Evolutionary conservation across 2,797 vertebrate genomes (phyloP).

Genomic region (Percopsis omiscomaycus): DNA sequence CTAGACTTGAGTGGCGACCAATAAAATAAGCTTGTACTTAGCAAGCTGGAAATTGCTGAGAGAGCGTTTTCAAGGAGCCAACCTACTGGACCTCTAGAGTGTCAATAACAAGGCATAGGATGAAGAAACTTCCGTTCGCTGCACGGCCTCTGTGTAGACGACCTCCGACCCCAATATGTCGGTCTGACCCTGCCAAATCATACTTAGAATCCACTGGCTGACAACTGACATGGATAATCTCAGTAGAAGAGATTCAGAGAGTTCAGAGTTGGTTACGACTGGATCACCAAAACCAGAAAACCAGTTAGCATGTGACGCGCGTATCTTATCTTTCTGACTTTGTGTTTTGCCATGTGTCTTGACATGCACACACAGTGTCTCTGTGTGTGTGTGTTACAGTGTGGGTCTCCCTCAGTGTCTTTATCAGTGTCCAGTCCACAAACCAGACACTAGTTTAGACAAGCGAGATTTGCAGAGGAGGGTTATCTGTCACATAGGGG

Average conservation of each 20-base stretch:
- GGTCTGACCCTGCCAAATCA: slow-evolving; percentile 31
- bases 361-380: neutral
- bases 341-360: no score
- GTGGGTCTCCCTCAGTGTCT: neutral
- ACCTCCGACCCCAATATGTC: slow-evolving; percentile 56
- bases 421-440: neutral
- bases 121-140: slow-evolving; percentile 38
- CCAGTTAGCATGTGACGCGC: neutral
- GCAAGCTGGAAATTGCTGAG: slow-evolving; percentile 55
- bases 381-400: neutral
- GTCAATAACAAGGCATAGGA: slow-evolving; percentile 55
- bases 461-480: neutral
- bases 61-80: slow-evolving; percentile 48
- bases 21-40: slow-evolving; percentile 46
- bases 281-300: neutral
- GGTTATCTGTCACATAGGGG: slow-evolving; percentile 25
- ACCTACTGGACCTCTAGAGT: slow-evolving; percentile 38
- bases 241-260: slow-evolving; percentile 8
- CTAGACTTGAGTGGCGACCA: slow-evolving; percentile 35
- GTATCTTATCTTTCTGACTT: no score
- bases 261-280: no score
- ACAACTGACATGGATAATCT: slow-evolving; percentile 51
- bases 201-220: slow-evolving; percentile 21
- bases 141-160: slow-evolving; percentile 29
- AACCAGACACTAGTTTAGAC: slow-evolving; percentile 21